A percentile compares a stretch with the other conserved stretches of the same genome.
Conservation (phyloP, 1,140 invertebrate genomes). For the Leucophenga varia region DNA sequence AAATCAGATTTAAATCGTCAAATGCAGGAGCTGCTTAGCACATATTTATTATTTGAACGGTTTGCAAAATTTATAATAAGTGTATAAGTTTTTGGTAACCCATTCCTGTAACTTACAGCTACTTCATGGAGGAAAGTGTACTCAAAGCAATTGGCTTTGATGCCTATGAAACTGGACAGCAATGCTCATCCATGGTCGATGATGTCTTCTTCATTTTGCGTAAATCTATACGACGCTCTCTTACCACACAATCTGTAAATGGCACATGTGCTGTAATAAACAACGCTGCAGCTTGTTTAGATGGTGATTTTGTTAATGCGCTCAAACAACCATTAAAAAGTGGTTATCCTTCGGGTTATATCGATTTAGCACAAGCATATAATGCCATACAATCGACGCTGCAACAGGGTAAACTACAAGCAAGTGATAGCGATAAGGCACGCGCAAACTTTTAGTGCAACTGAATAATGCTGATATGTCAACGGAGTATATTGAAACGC, state of each 20-base stretch:
- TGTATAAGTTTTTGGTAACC: background rate
- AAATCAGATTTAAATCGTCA: constrained; percentile 77
- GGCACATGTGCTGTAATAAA: constrained; percentile 97
- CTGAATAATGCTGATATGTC: constrained; percentile 92
- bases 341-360: constrained; percentile 84
- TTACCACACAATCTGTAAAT: constrained; percentile 89
- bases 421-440: constrained; percentile 76
- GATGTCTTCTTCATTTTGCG: constrained; percentile 98
- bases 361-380: constrained; percentile 79
- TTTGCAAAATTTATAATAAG: constrained; percentile 22
- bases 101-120: constrained; percentile 59
- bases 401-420: constrained; percentile 79
- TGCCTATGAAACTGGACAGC: constrained; percentile 66
- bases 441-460: constrained; percentile 63
- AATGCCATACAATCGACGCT: constrained; percentile 78
- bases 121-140: constrained; percentile 95
- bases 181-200: constrained; percentile 92
- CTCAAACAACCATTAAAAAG: constrained; percentile 74
- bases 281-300: constrained; percentile 84
- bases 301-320: constrained; percentile 80
- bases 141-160: constrained; percentile 92
- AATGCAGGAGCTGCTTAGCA: constrained; percentile 88
- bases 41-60: constrained; percentile 91
- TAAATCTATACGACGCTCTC: constrained; percentile 88
- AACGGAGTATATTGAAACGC: constrained; percentile 83